Percentiles rank a stretch among this genome's conserved stretches.
Evolutionary conservation across 2,113 vertebrate species (phyloP).

Genomic region (Trichechus manatus): DNA sequence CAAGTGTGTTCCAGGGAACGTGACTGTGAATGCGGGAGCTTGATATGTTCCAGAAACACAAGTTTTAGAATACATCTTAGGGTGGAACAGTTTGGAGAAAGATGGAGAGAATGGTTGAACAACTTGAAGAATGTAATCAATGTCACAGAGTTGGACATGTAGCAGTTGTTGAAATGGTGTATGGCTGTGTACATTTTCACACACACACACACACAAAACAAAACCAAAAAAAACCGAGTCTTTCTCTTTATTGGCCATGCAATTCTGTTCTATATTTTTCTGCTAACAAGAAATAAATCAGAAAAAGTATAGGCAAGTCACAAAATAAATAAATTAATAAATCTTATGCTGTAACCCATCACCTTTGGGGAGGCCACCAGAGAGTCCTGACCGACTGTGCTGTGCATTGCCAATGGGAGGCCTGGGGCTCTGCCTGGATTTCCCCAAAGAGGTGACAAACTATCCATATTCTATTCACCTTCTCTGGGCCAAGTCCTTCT

Average conservation of each 20-base stretch:
- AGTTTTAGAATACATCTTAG: neutral
- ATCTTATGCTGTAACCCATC: neutral
- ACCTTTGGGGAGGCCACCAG: neutral
- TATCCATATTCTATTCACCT: neutral
- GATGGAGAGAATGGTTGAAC: neutral
- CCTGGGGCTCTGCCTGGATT: neutral
- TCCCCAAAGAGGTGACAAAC: neutral
- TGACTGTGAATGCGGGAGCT: rapidly evolving
- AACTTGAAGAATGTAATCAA: neutral
- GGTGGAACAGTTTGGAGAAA: neutral
- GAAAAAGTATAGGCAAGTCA: too few relatives aligned
- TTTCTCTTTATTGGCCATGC: neutral
- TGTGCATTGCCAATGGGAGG: rapidly evolving
- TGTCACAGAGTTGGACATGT: neutral
- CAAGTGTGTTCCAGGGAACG: neutral
- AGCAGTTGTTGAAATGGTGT: neutral
- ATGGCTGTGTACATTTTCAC: neutral
- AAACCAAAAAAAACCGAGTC: neutral
- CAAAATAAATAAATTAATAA: neutral
- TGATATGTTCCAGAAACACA: neutral
- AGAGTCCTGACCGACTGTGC: rapidly evolving
- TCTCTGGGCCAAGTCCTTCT: neutral
- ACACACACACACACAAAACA: too few relatives aligned
- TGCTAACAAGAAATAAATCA: neutral
- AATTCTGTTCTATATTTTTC: neutral